Base-by-base conservation (phyloP, 2,888 invertebrate species). In the Leptarthrus brevirostris region DNA sequence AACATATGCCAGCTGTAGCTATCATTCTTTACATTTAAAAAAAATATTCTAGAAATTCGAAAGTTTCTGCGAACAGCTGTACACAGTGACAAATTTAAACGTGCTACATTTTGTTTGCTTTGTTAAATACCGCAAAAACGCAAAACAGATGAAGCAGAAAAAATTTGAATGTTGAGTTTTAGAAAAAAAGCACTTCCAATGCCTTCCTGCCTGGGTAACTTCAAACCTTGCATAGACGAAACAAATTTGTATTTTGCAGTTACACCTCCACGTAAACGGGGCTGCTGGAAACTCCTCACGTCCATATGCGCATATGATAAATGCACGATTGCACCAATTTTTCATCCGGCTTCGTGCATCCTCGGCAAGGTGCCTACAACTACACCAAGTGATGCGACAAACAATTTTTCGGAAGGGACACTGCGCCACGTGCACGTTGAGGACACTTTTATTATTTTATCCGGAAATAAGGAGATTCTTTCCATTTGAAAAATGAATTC, bases 321-420 rank as follows among this genome's bases (percentile, higher is more conserved):
- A 64, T 64, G 64, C 64, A 64, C 64, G 64, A 64, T 47, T 64
- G 64, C 64, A 64, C 64, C 64, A 64, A 64, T 64, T 64, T 64
- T 64, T 64, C 64, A 64, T 64, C 44, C 26, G 64, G 47, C 64
- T 64, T 47, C 64, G 47, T 64, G 64, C 44, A 64, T 44, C 47
- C 64, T 40, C 5, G 40, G 24, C 64, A 44, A 64, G 24, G 26
- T 64, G 64, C 64, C 64, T 24, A 64, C 58, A 36, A 14, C 18
- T 20, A 36, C 44, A 16, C 44, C 64, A 44, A 64, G 64, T 64
- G 64, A 64, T 47, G 64, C 64, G 64, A 64, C 64, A 58, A 58
- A 58, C 58, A 64, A 64, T 64, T 64, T 64, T 64, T 64, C 64
- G 64, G 64, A 64, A 44, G 44, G 64, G 44, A 44, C 47, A 64